Evolutionary conservation across 1,140 invertebrate species (phyloP), one percentile per base, ranked within the genome.

Genomic region (Artemia franciscana): DNA sequence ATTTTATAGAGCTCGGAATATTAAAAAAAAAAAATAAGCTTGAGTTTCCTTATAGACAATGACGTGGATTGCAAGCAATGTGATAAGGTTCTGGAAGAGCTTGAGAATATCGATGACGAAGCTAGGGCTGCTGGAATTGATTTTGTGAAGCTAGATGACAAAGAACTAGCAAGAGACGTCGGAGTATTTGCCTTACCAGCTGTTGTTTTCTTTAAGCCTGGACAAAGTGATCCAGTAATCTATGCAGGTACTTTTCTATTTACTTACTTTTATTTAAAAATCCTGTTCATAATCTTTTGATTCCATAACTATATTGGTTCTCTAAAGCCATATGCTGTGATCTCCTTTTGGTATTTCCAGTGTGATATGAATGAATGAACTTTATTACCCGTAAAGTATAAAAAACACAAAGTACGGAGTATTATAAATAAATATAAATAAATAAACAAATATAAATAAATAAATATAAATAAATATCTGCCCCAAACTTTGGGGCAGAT

Each of bases 81-180:
- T 72, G 83, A 84, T 61, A 81, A 84, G 72, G 90, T 93, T 5
- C 74, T 94, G 64, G 76, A 80, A 5, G 88, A 92, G 71, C 84
- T 94, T 60, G 90, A 94, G 70, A 86, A 91, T 69, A 92, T 94
- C 65, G 90, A 94, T 68, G 75, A 76, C 62, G 88, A 91, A 67
- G 88, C 88, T 0, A 89, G 91, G 71, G 79, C 81, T n/a, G 88
- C 86, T 39, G 89, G 88, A 39, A 92, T 93, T 60, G 88, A 92
- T 69, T 93, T 93, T 68, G 87, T 94, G 0, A 91, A 91, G 73
- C 85, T 93, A 65, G 86, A 91, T 65, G 90, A 93, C 68, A 84
- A 84, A 67, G 78, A 84, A 62, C 78, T 92, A 73, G 83, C 89
- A 2, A 90, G 90, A 71, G 82, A 90, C 64, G 84, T 81, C 66